phyloP scores from a whole-genome alignment of 2,888 invertebrate species.

The Lobophora halterata region DNA sequence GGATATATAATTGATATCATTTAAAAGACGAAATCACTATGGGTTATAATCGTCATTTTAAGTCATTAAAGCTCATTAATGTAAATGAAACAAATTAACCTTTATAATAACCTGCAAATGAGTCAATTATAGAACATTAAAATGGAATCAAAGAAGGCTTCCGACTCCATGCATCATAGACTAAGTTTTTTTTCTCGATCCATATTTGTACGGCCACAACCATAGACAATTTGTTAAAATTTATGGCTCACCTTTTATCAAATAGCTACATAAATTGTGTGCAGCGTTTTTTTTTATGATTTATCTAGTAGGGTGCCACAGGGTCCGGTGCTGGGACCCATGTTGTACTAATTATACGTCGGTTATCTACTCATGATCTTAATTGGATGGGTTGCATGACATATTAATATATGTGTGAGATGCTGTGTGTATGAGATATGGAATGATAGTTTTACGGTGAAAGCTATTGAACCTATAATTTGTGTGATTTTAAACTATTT shows the following conservation, averaged over 20 bases:
- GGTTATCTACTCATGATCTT: constrained; percentile 34
- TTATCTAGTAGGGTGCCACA: constrained; percentile 31
- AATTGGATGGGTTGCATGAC: constrained; percentile 33
- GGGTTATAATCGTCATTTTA: no score
- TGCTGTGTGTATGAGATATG: no score
- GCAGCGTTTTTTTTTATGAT: constrained; percentile 29
- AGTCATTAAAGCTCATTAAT: no score
- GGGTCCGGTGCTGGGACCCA: constrained; percentile 31
- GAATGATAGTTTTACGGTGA: no score
- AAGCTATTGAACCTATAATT: no score
- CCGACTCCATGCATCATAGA: constrained; percentile 16
- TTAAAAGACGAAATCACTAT: no score
- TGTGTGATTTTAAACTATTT: no score
- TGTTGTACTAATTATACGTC: constrained; percentile 23
- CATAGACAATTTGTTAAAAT: constrained; percentile 29
- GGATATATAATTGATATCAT: no score
- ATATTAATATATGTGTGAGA: constrained; percentile 33
- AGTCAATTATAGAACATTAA: constrained; percentile 15
- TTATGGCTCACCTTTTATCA: constrained; percentile 33
- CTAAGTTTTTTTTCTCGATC: constrained; percentile 15
- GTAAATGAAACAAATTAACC: no score
- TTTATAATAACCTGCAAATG: no score
- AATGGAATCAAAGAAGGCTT: constrained; percentile 22
- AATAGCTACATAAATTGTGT: constrained; percentile 30
- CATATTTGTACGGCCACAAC: constrained; percentile 21